phyloP scores from a whole-genome alignment of 2,113 vertebrate species.

The Stegostoma tigrinum region DNA sequence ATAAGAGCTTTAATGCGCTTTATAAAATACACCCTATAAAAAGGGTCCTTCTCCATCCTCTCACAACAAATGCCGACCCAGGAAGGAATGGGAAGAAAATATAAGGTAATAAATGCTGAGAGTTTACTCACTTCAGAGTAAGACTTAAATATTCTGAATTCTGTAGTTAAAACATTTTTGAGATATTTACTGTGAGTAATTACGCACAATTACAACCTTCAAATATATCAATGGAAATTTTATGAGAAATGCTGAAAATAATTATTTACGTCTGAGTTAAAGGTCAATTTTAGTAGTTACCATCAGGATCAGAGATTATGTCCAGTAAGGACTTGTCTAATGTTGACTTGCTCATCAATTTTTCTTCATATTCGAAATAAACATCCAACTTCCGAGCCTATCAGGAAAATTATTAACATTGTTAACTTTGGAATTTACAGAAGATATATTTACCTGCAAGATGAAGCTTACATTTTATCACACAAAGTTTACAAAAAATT shows the following conservation, averaged over 20 bases:
- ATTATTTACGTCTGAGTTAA: not conserved
- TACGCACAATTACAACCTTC: not conserved
- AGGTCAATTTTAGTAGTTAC: conserved; percentile 55
- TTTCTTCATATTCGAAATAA: conserved; percentile 97
- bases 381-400: conserved; percentile 90
- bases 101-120: not conserved
- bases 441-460: not conserved
- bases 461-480: not conserved
- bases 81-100: not conserved
- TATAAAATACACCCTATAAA: not conserved
- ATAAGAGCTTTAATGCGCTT: not conserved
- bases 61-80: not conserved
- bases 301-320: conserved; percentile 92
- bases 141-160: not conserved
- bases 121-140: not conserved
- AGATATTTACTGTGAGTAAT: not conserved
- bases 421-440: not conserved
- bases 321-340: conserved; percentile 94
- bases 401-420: conserved; percentile 39
- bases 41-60: not conserved
- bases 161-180: not conserved
- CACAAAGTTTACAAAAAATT: not conserved
- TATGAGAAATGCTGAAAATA: not conserved
- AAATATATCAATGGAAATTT: not conserved
- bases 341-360: conserved; percentile 95